phyloP scores from a whole-genome alignment of 2,113 vertebrate species.

The Sorex araneus region DNA sequence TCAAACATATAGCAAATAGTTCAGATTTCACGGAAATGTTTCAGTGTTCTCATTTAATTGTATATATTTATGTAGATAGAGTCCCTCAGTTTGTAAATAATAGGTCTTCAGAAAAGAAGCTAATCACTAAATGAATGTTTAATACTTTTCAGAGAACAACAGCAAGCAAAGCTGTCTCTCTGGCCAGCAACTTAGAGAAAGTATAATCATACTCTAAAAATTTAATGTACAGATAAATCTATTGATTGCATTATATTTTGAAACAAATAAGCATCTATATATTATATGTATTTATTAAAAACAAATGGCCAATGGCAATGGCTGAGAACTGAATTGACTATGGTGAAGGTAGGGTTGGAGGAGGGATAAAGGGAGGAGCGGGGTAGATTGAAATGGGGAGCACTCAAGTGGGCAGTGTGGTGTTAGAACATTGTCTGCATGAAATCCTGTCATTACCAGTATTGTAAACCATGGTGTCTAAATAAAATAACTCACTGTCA shows the following conservation, averaged over 20 bases:
- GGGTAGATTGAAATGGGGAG: too few species aligned
- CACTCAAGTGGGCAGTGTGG: too few species aligned
- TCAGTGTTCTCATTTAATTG: neutral
- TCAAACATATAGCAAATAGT: neutral
- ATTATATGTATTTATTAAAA: neutral
- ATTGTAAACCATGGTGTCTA: too few species aligned
- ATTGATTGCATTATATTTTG: conserved; percentile 18
- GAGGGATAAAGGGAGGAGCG: too few species aligned
- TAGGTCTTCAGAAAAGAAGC: neutral
- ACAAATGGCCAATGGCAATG: too few species aligned
- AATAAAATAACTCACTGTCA: too few species aligned
- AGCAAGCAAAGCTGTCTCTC: neutral
- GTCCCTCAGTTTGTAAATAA: too few species aligned
- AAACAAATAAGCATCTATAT: neutral
- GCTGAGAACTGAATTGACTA: too few species aligned
- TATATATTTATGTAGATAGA: neutral
- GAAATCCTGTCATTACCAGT: too few species aligned
- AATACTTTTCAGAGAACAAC: neutral
- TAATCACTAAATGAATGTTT: neutral
- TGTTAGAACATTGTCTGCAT: too few species aligned
- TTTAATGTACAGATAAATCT: neutral
- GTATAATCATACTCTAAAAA: neutral
- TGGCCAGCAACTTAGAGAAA: neutral
- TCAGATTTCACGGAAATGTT: neutral
- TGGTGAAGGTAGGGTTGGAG: too few species aligned